Evolutionary conservation across 1,140 invertebrate species (phyloP), one percentile per base, ranked within the genome.

Genomic region (Steinernema feltiae): DNA sequence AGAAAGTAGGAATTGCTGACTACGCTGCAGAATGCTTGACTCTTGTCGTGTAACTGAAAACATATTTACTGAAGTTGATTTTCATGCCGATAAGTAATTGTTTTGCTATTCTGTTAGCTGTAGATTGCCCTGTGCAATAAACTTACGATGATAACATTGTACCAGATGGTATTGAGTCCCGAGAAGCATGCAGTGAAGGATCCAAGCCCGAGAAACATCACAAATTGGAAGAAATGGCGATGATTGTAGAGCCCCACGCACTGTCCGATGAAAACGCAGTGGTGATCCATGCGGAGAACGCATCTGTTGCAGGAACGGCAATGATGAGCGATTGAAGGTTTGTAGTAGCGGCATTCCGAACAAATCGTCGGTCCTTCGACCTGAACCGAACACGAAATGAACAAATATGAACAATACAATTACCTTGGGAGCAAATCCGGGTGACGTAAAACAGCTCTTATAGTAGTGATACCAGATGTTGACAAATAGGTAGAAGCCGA

Each of bases 191-290:
- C 41, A 12, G 41, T 46, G 41, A 46, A n/a, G 41, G 7, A 7
- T 46, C 46, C 75, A 41, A 73, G 30, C 21, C 35, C 17, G n/a
- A 69, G 21, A 21, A 69, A 69, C 17, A 76, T 32, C 21, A 74
- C 81, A 73, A 79, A 18, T 48, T 80, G 75, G 75, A 75, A 74
- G 35, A 80, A 30, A 29, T 78, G 76, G 75, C 77, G 72, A 69
- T 82, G 74, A 78, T 83, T 79, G 76, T 77, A 79, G 48, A 79
- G 53, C 30, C 92, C 93, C 12, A 96, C 93, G 86, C 94, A 96
- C 85, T 95, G 95, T 86, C 94, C 93, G 79, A 96, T 94, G 83
- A 94, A 95, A 0, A 93, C 93, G 85, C 94, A 96, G 82, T 96
- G 94, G 87, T 96, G 94, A 85, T 96, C 94, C 82, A 95, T 95